Conservation (phyloP, 2,113 vertebrate species). For the Ibidorhyncha struthersii region DNA sequence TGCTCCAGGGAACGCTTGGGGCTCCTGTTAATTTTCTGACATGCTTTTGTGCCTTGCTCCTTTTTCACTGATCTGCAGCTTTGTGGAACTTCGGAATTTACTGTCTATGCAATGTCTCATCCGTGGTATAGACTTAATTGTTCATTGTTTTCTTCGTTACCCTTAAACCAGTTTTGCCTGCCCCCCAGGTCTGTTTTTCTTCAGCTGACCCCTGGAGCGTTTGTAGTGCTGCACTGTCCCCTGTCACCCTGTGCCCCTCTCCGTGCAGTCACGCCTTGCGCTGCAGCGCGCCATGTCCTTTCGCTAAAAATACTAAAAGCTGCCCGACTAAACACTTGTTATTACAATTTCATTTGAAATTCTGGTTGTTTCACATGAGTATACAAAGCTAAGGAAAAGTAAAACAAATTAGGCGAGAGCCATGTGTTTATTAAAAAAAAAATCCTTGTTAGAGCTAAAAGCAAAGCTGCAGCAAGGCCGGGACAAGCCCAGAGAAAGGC, state of each 20-base stretch:
- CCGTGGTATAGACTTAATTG: background rate
- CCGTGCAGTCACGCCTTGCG: rapidly evolving
- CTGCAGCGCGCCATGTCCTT: rapidly evolving
- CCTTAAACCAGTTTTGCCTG: background rate
- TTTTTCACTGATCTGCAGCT: background rate
- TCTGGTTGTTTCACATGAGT: background rate
- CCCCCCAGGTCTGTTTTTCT: background rate
- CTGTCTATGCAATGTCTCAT: background rate
- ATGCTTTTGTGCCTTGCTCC: background rate
- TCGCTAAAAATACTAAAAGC: rapidly evolving
- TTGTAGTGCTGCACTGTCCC: background rate
- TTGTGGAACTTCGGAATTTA: background rate
- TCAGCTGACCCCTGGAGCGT: rapidly evolving
- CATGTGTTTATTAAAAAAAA: background rate
- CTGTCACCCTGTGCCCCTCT: background rate
- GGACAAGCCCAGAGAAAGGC: background rate
- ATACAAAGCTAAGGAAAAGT: background rate
- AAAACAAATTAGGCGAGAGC: background rate
- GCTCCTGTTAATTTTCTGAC: background rate
- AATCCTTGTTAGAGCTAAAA: background rate
- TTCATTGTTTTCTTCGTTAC: background rate
- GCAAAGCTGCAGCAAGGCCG: background rate
- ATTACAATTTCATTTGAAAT: background rate
- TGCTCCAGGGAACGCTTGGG: rapidly evolving
- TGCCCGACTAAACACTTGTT: background rate